Evolutionary conservation across 2,113 vertebrate genomes (phyloP).

Genomic region (Sardina pilchardus): DNA sequence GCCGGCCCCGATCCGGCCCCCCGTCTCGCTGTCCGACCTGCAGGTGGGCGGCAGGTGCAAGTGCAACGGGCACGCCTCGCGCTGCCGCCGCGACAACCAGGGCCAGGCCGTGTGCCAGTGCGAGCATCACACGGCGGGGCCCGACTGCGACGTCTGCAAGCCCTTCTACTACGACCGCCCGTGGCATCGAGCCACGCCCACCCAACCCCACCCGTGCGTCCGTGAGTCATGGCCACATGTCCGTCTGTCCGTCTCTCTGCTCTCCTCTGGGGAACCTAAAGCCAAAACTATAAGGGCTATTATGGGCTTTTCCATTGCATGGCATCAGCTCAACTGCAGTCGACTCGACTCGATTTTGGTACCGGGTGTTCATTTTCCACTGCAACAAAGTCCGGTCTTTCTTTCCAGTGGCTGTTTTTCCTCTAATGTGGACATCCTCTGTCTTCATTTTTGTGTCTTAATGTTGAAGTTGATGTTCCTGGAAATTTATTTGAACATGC

Average conservation of each 20-base stretch:
- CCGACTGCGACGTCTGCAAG: conserved; percentile 80
- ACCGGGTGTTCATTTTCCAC: too few species aligned
- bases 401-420: too few species aligned
- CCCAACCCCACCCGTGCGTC: conserved; percentile 79
- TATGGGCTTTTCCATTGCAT: too few species aligned
- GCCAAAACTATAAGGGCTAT: too few species aligned
- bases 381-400: too few species aligned
- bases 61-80: conserved; percentile 82
- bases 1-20: conserved; percentile 26
- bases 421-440: too few species aligned
- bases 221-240: conserved; percentile 67
- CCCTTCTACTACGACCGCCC: conserved; percentile 80
- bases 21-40: conserved; percentile 74
- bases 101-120: conserved; percentile 74
- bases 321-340: too few species aligned
- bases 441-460: too few species aligned
- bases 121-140: conserved; percentile 79
- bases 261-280: neutral
- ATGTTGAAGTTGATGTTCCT: too few species aligned
- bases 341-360: too few species aligned
- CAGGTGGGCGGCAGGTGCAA: conserved; percentile 83
- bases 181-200: conserved; percentile 82
- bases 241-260: neutral
- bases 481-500: too few species aligned
- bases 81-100: conserved; percentile 68